These are phyloP conservation scores for Platichthys flesus DNA, from an alignment of 2,113 vertebrate genomes.

Conservation along the genomic window DNA sequence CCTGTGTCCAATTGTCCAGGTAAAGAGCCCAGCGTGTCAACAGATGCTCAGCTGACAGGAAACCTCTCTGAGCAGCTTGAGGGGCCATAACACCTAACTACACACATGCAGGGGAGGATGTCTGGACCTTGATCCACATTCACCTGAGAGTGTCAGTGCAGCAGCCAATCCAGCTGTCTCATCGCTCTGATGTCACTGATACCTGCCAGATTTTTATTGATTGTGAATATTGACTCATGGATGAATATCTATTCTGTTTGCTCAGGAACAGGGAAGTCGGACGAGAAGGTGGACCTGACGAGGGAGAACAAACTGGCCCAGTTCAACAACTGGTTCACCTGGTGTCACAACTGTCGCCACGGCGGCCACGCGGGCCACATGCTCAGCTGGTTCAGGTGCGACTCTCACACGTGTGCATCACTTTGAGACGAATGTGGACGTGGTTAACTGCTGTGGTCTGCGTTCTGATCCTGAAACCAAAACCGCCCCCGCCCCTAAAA, in stretches of 20 bases:
- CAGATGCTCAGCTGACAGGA: slow-evolving; percentile 19
- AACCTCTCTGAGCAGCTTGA: slow-evolving; percentile 9
- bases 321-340: slow-evolving; percentile 99
- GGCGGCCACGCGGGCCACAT: slow-evolving; percentile 98
- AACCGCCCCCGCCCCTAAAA: too few relatives aligned
- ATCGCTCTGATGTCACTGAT: not conserved
- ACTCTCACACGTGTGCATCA: too few relatives aligned
- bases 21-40: slow-evolving; percentile 56
- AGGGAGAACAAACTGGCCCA: slow-evolving; percentile 98
- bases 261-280: slow-evolving; percentile 91
- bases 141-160: too few relatives aligned
- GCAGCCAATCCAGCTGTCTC: not conserved
- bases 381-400: slow-evolving; percentile 98
- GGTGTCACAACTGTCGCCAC: slow-evolving; percentile 99
- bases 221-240: slow-evolving; percentile 6
- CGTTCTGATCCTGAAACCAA: too few relatives aligned
- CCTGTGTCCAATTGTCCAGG: slow-evolving; percentile 95
- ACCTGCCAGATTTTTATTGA: not conserved
- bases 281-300: slow-evolving; percentile 95
- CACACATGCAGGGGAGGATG: not conserved
- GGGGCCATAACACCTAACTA: slow-evolving; percentile 22
- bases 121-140: too few relatives aligned
- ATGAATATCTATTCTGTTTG: slow-evolving; percentile 1
- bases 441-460: too few relatives aligned
- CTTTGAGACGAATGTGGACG: too few relatives aligned